These are phyloP conservation scores for Furcifer pardalis DNA, from an alignment of 2,797 vertebrate genomes.

Conservation along the genomic window DNA sequence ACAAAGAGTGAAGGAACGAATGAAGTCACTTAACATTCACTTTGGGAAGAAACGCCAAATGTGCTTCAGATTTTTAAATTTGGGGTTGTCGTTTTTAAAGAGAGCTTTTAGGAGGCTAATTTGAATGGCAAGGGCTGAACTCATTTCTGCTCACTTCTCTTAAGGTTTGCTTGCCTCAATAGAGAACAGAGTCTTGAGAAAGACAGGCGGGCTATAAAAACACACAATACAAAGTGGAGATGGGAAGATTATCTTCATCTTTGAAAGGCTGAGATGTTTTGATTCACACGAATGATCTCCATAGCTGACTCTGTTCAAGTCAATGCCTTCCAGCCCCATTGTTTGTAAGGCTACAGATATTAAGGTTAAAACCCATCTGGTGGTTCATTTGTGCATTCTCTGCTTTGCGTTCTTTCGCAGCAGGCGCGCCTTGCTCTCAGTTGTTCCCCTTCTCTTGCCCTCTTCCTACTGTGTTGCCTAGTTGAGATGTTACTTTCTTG, in stretches of 20 bases:
- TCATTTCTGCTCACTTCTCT: no score
- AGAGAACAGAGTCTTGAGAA: no score
- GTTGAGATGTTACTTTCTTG: slow-evolving; percentile 87
- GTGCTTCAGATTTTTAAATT: no score
- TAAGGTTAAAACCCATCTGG: slow-evolving; percentile 49
- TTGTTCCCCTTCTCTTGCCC: slow-evolving; percentile 1
- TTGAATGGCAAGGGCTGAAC: no score
- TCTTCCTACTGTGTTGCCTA: slow-evolving; percentile 65
- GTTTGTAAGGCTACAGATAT: neutral
- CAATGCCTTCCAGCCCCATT: neutral
- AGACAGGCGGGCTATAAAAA: no score
- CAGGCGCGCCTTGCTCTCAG: slow-evolving; percentile 23
- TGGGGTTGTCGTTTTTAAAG: no score
- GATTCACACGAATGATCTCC: neutral
- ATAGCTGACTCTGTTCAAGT: neutral
- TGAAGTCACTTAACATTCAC: fast-evolving
- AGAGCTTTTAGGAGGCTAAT: no score
- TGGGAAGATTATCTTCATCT: neutral
- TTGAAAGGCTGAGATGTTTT: neutral
- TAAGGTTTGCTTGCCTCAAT: no score
- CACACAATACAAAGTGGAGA: no score
- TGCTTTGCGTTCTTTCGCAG: neutral
- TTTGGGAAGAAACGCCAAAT: neutral
- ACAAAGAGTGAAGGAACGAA: neutral
- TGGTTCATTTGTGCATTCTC: slow-evolving; percentile 22